phyloP scores from a whole-genome alignment of 2,797 vertebrate species.

The Lepilemur septentrionalis region DNA sequence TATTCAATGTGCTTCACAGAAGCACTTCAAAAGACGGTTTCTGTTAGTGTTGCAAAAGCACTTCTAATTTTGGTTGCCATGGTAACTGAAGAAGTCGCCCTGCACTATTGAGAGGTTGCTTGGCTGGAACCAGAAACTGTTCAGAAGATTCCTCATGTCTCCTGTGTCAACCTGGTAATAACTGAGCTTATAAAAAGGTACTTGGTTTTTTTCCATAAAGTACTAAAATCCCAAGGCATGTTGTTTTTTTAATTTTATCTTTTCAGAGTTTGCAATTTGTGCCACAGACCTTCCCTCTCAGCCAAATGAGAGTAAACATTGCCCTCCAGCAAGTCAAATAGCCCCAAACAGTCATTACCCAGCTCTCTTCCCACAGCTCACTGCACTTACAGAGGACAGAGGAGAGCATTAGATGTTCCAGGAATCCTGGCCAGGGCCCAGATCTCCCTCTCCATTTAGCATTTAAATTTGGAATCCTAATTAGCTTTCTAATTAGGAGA shows the following conservation, averaged over 20 bases:
- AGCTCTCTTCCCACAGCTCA: background rate
- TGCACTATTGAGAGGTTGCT: background rate
- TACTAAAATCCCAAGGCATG: background rate
- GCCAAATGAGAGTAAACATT: slow-evolving; percentile 7
- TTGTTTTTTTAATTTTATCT: background rate
- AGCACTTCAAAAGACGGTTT: slow-evolving; percentile 67
- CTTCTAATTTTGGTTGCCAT: slow-evolving; percentile 66
- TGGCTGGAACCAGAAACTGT: slow-evolving; percentile 21
- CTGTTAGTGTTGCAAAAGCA: slow-evolving; percentile 73
- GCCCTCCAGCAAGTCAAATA: background rate
- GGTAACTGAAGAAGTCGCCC: slow-evolving; percentile 66
- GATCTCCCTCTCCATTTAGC: slow-evolving; percentile 5
- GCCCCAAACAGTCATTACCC: background rate
- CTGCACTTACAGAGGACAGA: background rate
- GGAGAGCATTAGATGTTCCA: background rate
- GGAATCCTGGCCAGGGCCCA: slow-evolving; percentile 45
- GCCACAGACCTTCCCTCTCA: background rate
- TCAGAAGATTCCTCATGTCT: background rate
- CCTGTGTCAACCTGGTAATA: background rate
- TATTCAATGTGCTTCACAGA: slow-evolving; percentile 53
- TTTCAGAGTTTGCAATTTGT: slow-evolving; percentile 3
- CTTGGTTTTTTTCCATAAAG: slow-evolving; percentile 8
- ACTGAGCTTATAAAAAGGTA: slow-evolving; percentile 2
- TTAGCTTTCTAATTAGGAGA: slow-evolving; percentile 60
- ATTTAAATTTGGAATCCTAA: slow-evolving; percentile 61